Base-by-base conservation (phyloP, 2,888 invertebrate genomes). In the Myopa tessellatipennis region DNA sequence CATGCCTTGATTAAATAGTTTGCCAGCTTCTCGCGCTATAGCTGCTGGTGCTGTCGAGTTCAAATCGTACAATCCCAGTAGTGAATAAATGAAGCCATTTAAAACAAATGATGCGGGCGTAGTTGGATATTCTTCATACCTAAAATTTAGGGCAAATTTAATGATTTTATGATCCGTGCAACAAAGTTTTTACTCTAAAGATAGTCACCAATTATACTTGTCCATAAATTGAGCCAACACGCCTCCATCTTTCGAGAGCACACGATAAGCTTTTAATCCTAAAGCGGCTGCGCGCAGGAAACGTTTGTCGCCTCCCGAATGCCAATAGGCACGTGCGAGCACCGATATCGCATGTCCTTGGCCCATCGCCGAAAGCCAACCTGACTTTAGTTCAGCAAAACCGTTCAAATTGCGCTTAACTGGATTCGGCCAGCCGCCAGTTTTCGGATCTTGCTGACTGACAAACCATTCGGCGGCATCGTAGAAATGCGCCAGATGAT, bases 91-190 rank as follows among this genome's bases (percentile, higher is more conserved):
- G 90, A 99, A 99, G 65, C 99, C 99, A 90, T 99, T 99, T 38
- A 99, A 92, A 14, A 99, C 98, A 90, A 97, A 98, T 0, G 96
- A 94, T 5, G 97, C 93, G 0, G 99, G 99, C 76, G 93, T 93
- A 0, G 99, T 99, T 0, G 99, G 99, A 90, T 99, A 99, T 88
- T 99, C 99, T 88, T 99, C 99, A 88, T 98, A 99, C 96, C 96
- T 92, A 84, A 3, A 4, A 60, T 40, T 36, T 10, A 14, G 0
- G 10, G 18, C 4, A 50, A 10, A 74, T 18, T 40, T 40, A 36
- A 8, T 55, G n/a, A 34, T 4, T 10, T 38, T 55, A 55, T 55
- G 14, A 14, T n/a, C 55, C 45, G 45, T 55, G 52, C 8, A 70
- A 70, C n/a, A 26, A 60, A 60, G 8, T 16, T 26, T n/a, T 55